Percentiles rank a stretch among this genome's conserved stretches.
Evolutionary conservation across 2,113 vertebrate genomes (phyloP).

Genomic region (Motacilla alba): DNA sequence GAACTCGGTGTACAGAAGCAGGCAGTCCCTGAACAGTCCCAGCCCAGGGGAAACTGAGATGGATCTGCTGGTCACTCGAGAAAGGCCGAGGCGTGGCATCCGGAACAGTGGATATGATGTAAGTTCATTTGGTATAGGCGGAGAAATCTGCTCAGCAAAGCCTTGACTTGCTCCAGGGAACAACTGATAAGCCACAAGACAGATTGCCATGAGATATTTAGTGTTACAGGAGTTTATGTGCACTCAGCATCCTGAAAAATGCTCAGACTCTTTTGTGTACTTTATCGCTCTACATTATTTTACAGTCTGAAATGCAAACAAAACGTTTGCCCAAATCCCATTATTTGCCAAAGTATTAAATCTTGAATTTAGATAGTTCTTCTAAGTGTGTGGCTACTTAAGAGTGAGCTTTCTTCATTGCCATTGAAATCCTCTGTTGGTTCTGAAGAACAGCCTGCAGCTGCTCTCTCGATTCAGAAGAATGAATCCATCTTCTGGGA

Average conservation of each 20-base stretch:
- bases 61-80: conserved; percentile 96
- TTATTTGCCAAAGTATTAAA: not conserved
- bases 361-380: not conserved
- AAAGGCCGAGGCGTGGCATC: conserved; percentile 92
- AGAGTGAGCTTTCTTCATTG: not conserved
- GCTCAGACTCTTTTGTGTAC: not conserved
- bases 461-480: not conserved
- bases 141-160: not conserved
- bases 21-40: conserved; percentile 96
- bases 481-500: not conserved
- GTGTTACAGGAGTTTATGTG: not conserved
- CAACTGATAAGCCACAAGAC: not conserved
- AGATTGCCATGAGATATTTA: not conserved
- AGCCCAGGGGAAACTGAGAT: conserved; percentile 97
- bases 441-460: not conserved
- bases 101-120: conserved; percentile 97
- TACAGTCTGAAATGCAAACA: not conserved
- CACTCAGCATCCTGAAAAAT: not conserved
- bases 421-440: not conserved
- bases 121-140: conserved; percentile 55
- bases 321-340: not conserved
- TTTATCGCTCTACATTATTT: not conserved
- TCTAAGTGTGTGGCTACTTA: not conserved
- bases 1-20: conserved; percentile 88
- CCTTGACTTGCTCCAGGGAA: not conserved